These are phyloP conservation scores for Saccostrea cuccullata DNA, from an alignment of 1,140 invertebrate species.

Conservation along the genomic window DNA sequence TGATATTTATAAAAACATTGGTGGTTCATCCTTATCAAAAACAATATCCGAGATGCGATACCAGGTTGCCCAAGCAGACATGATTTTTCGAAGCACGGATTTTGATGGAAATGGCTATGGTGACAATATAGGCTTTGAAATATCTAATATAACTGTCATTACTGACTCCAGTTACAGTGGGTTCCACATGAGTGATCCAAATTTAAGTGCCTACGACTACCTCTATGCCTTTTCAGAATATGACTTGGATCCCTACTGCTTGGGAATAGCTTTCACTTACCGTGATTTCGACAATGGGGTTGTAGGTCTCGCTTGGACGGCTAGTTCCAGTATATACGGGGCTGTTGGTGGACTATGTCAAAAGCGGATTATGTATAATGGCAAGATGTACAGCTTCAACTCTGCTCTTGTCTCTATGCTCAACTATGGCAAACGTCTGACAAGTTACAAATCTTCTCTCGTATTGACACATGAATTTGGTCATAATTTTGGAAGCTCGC, in stretches of 20 bases:
- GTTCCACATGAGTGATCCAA: constrained; percentile 57
- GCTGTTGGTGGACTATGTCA: constrained; percentile 66
- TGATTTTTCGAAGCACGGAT: constrained; percentile 69
- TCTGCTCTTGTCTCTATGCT: constrained; percentile 64
- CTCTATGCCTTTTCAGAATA: constrained; percentile 68
- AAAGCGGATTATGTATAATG: constrained; percentile 46
- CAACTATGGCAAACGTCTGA: constrained; percentile 56
- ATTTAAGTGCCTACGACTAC: constrained; percentile 58
- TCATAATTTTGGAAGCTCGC: constrained; percentile 72
- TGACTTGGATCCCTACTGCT: constrained; percentile 65
- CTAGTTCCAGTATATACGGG: constrained; percentile 58
- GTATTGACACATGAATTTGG: constrained; percentile 72
- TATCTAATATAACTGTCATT: constrained; percentile 67
- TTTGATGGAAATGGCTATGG: constrained; percentile 70
- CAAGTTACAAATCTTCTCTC: constrained; percentile 55
- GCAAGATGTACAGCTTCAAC: constrained; percentile 64
- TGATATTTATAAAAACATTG: constrained; percentile 62
- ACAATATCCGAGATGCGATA: constrained; percentile 67
- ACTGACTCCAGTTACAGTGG: constrained; percentile 24
- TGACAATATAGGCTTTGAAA: constrained; percentile 71
- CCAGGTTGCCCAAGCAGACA: constrained; percentile 63
- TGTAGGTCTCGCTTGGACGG: constrained; percentile 70
- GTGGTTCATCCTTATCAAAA: constrained; percentile 49
- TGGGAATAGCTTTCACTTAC: constrained; percentile 68
- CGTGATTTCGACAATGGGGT: constrained; percentile 65